Percentiles rank a stretch among this genome's conserved stretches.
phyloP scores from a whole-genome alignment of 92 coral and sea anemone genomes.

The Galaxea fascicularis region DNA sequence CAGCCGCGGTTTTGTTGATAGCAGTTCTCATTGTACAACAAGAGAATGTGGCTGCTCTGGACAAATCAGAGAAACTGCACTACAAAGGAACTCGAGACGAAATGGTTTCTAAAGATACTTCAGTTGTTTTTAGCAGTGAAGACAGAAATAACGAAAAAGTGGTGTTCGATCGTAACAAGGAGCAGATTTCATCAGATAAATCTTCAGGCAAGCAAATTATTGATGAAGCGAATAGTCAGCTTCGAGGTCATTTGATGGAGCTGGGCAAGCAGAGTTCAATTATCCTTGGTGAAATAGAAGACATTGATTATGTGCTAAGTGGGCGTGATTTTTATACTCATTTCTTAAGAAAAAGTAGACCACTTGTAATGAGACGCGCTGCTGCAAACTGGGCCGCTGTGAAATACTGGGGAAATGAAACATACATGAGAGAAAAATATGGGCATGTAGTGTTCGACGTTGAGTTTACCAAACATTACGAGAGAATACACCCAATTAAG shows the following conservation, averaged over 20 bases:
- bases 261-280: conserved; percentile 91
- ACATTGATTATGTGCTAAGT: conserved; percentile 81
- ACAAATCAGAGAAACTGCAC: neutral
- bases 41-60: neutral
- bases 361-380: conserved; percentile 86
- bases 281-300: conserved; percentile 76
- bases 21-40: conserved; percentile 1
- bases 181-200: neutral
- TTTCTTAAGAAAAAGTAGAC: conserved; percentile 82
- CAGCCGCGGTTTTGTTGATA: neutral
- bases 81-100: neutral
- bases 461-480: conserved; percentile 86
- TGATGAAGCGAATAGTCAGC: conserved; percentile 34
- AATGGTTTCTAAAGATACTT: neutral
- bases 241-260: conserved; percentile 79
- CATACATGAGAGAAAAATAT: conserved; percentile 84
- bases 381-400: conserved; percentile 90
- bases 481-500: conserved; percentile 83
- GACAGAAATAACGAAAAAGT: neutral
- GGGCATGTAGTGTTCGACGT: conserved; percentile 88
- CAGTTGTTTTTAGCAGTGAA: neutral
- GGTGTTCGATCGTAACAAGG: neutral
- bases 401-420: conserved; percentile 83
- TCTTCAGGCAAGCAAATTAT: too few species aligned
- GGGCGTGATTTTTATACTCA: conserved; percentile 93